Base-by-base conservation (phyloP, 1,140 invertebrate species). In the Trichomalopsis sarcophagae region DNA sequence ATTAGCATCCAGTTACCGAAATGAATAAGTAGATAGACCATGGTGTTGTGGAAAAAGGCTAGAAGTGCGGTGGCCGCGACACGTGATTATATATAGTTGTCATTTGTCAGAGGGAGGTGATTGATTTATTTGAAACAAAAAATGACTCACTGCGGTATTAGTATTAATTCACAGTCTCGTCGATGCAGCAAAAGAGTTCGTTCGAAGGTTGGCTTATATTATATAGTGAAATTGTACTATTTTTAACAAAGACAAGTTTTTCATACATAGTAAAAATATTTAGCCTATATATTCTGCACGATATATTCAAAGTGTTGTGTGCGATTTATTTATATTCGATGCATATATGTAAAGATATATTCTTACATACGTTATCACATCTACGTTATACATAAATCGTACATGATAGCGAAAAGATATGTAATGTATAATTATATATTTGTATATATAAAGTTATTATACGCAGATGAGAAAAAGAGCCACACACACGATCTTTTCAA, bases 1-100 rank as follows among this genome's bases (percentile, higher is more conserved):
- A 84, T 76, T 87, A 84, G 78, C 82, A 71, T 69, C 33, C 79
- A 82, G 50, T 84, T 83, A 84, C 40, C 78, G 55, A 76, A 84
- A 27, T 33, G 30, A 50, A 44, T 69, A 77, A 55, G 30, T 71
- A 33, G 30, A 82, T 40, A 68, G 13, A 62, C n/a, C 13, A 80
- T 7, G 30, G 50, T 2, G 17, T 23, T 33, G 30, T 71, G 68
- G 23, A 33, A 71, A 30, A 27, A 33, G 68, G 27, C 23, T 71
- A 2, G 21, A 73, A 7, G 30, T 66, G 68, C 71, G 73, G 81
- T 82, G 47, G 50, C 17, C 62, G 55, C 21, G 44, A 55, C n/a
- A 17, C 33, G 50, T 40, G n/a, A 6, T 21, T 62, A 62, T 62
- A 62, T 62, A 55, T 5, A 17, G 4, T 55, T 55, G 17, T 4